phyloP scores from a whole-genome alignment of 2,888 invertebrate genomes.

The Ennomos fuscantarius region DNA sequence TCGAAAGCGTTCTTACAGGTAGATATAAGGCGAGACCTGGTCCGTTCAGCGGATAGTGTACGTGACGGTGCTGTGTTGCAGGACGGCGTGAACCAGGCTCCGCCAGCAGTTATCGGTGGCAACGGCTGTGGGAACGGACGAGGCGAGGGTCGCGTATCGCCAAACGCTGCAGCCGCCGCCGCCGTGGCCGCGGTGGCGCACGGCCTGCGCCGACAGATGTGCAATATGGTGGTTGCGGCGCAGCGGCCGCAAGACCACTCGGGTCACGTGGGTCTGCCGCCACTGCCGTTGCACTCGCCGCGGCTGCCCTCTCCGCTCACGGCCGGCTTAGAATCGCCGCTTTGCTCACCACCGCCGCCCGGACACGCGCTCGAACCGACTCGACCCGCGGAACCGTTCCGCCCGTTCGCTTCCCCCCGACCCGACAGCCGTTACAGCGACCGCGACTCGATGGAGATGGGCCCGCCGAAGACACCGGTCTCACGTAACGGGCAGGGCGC shows the following conservation, averaged over 20 bases:
- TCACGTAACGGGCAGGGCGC: conserved; percentile 75
- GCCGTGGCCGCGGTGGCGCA: conserved; percentile 95
- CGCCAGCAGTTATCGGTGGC: conserved; percentile 83
- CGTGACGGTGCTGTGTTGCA: conserved; percentile 70
- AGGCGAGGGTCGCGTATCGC: conserved; percentile 80
- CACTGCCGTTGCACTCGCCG: conserved; percentile 72
- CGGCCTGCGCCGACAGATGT: conserved; percentile 94
- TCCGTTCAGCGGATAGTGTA: conserved; percentile 40
- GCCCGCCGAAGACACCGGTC: conserved; percentile 72
- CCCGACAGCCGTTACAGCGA: conserved; percentile 87
- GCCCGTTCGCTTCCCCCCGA: conserved; percentile 85
- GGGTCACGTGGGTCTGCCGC: conserved; percentile 79
- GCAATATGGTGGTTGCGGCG: conserved; percentile 89
- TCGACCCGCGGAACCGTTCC: conserved; percentile 81
- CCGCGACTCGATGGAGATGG: conserved; percentile 84
- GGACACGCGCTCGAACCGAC: conserved; percentile 88
- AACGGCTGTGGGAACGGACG: conserved; percentile 83
- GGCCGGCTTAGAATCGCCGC: conserved; percentile 86
- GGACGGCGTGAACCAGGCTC: conserved; percentile 84
- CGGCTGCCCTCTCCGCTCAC: conserved; percentile 83
- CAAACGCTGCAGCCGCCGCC: conserved; percentile 90
- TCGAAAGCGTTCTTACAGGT: not conserved
- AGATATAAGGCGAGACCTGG: conserved; percentile 15
- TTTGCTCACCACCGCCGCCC: conserved; percentile 87
- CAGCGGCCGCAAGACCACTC: conserved; percentile 74